These are phyloP conservation scores for Apodemia hepburni DNA, from an alignment of 2,888 invertebrate genomes.

Conservation along the genomic window DNA sequence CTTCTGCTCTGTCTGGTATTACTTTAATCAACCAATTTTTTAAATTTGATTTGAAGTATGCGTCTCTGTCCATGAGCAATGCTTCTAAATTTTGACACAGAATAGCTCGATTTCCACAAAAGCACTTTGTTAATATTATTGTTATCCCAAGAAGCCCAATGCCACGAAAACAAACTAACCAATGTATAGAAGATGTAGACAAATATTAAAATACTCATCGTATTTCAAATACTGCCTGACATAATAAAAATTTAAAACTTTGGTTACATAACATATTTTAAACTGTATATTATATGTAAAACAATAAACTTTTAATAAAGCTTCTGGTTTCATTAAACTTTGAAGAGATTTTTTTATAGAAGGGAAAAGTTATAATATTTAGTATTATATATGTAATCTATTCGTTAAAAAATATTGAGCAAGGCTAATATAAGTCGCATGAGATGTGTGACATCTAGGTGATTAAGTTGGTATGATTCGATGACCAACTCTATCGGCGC, in stretches of 20 bases:
- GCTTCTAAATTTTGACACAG: background rate
- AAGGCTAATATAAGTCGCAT: too few relatives aligned
- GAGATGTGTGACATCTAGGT: too few relatives aligned
- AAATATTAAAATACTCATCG: background rate
- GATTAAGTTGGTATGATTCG: too few relatives aligned
- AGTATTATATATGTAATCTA: too few relatives aligned
- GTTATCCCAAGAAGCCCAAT: constrained; percentile 9
- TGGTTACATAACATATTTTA: too few relatives aligned
- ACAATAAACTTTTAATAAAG: too few relatives aligned
- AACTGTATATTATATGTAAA: too few relatives aligned
- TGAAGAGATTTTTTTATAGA: too few relatives aligned
- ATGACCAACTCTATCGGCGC: too few relatives aligned
- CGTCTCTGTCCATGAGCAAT: background rate
- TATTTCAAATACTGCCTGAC: background rate
- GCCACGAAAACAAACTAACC: constrained; percentile 2
- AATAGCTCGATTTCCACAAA: background rate
- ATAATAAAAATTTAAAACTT: background rate
- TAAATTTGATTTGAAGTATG: background rate
- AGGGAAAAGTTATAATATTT: too few relatives aligned
- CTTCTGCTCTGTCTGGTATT: background rate
- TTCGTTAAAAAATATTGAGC: too few relatives aligned
- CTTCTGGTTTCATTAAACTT: too few relatives aligned
- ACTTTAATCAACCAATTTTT: background rate
- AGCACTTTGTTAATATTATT: constrained; percentile 14
- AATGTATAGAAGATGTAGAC: background rate